These are phyloP conservation scores for Dufourea novaeangliae DNA, from an alignment of 1,140 invertebrate genomes.

Conservation along the genomic window DNA sequence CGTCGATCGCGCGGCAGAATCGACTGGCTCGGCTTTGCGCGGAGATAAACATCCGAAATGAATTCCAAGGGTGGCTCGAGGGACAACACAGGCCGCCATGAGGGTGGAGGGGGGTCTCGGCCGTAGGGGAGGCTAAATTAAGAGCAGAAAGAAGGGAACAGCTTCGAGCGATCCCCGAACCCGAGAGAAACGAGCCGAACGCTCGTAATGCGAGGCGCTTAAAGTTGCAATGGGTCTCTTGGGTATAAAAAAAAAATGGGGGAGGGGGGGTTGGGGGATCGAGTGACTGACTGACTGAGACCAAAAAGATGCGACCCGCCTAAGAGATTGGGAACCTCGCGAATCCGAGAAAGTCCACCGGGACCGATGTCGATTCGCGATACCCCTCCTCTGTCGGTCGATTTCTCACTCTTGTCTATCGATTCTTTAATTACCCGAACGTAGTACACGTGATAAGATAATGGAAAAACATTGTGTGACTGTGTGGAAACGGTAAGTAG, in stretches of 20 bases:
- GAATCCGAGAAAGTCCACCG: conserved; percentile 4
- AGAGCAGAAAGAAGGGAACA: conserved; percentile 58
- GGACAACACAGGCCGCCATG: not conserved
- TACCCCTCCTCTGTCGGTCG: not conserved
- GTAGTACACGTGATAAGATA: too few relatives aligned
- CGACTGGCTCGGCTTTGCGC: not conserved
- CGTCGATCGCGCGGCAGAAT: conserved; percentile 19
- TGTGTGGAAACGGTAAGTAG: too few relatives aligned
- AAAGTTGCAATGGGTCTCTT: conserved; percentile 74
- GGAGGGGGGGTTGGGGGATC: conserved; percentile 49
- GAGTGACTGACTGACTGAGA: conserved; percentile 70
- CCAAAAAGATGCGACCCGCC: conserved; percentile 68
- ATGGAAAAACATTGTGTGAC: too few relatives aligned
- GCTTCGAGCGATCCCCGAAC: conserved; percentile 52
- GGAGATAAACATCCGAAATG: conserved; percentile 62
- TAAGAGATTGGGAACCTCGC: conserved; percentile 67
- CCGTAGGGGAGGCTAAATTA: conserved; percentile 54
- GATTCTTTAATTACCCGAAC: conserved; percentile 1
- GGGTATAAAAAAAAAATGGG: conserved; percentile 63
- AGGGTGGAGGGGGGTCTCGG: too few relatives aligned
- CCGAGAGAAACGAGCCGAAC: conserved; percentile 70
- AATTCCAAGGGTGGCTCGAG: conserved; percentile 40
- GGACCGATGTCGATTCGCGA: conserved; percentile 14
- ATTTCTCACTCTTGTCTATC: not conserved
- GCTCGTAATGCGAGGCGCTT: conserved; percentile 75